phyloP scores from a whole-genome alignment of 2,888 invertebrate species.

The Antitype chi region DNA sequence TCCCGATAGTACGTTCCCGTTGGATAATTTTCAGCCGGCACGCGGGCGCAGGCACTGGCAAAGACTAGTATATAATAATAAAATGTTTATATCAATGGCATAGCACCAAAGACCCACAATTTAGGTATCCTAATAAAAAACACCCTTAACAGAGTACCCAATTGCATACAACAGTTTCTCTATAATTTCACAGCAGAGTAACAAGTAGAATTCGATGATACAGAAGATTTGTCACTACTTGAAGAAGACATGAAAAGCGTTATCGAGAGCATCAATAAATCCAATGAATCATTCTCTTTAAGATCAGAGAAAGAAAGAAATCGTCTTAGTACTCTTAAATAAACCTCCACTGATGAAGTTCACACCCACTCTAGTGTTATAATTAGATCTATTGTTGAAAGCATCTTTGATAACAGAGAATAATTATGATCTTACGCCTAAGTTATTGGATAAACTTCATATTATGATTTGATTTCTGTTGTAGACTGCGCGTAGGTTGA shows the following conservation, averaged over 20 bases:
- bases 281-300: background rate
- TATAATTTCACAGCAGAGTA: background rate
- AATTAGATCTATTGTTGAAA: background rate
- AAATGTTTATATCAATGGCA: background rate
- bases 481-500: background rate
- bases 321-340: background rate
- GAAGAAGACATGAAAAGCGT: background rate
- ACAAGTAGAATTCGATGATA: background rate
- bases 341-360: slow-evolving; percentile 2
- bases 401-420: slow-evolving; percentile 19
- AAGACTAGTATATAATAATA: background rate
- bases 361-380: slow-evolving; percentile 15
- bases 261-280: background rate
- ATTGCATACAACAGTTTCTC: background rate
- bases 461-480: slow-evolving; percentile 16
- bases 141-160: background rate
- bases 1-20: too few species aligned
- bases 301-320: background rate
- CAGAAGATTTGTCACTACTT: background rate
- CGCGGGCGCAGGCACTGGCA: too few species aligned
- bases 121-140: background rate
- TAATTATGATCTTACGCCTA: background rate
- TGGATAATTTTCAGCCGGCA: too few species aligned
- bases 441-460: slow-evolving; percentile 12
- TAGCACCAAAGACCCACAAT: background rate